Base-by-base conservation (phyloP, 1,140 invertebrate genomes). In the Drosophila takahashii region DNA sequence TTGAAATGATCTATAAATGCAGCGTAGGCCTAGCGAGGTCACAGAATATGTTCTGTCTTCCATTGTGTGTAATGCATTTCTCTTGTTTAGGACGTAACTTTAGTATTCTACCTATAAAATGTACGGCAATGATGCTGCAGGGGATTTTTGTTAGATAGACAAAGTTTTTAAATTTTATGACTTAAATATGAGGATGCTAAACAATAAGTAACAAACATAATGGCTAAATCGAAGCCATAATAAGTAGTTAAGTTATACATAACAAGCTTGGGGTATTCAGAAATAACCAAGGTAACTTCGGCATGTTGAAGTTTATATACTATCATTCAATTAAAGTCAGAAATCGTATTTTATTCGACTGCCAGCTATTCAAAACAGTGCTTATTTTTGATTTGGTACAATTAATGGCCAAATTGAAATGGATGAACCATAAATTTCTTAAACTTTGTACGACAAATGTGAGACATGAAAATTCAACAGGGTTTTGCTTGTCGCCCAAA, bases 1-100 rank as follows among this genome's bases (percentile, higher is more conserved):
- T 71, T 71, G 34, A 70, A 70, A 32, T 34, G 51, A 57, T 70
- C 51, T 56, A 48, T 57, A 36, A 56, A 32, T 22, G 42, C 50
- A 57, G 42, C 44, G 36, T 26, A 59, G 62, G 34, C 60, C 18
- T 11, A 22, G 4, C 51, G 34, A 56, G 67, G 67, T 37, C 67
- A 70, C 13, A 13, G 62, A 69, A 69, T 56, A 34, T 47, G 26
- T 34, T 3, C 45, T 53, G 9, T 2, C 13, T 22, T 18, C 0
- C 10, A 29, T 10, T 37, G 26, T n/a, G 39, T 26, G 10, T 57
- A 70, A 70, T 70, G 66, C 51, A 41, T 48, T 41, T 70, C 4
- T 57, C 51, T 11, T 48, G 64, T 39, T n/a, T 37, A 8, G 10
- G 36, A 7, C 32, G 41, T 26, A 32, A 6, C 13, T 50, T 26